Base-by-base conservation (phyloP, 2,888 invertebrate species). In the Parelbella ahira region DNA sequence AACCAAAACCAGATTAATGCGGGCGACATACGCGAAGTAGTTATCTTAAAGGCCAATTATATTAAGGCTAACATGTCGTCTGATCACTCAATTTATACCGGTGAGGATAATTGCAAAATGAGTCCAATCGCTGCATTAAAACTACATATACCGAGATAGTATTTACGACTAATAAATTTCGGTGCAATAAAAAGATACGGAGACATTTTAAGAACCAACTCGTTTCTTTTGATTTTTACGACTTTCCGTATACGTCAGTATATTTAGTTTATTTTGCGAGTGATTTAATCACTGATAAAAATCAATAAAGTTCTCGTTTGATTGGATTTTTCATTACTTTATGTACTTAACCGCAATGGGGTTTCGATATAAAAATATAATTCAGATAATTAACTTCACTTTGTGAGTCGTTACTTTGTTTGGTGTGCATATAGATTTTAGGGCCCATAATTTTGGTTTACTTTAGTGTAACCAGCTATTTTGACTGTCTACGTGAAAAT, bases 141-240 rank as follows among this genome's bases (percentile, higher is more conserved):
- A 68, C 65, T 58, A 64, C 65, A 68, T 70, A 74, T 56, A 65
- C 56, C 60, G 54, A 47, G 60, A 65, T 54, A 53, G 61, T 66
- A 69, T 80, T 80, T 78, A 82, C 59, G 76, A 68, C 60, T 71
- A 72, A 79, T 80, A 80, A 81, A 80, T 71, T 74, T 68, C 60
- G 59, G 54, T 60, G 67, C 70, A 68, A 58, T 63, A 71, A 74
- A 74, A 72, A 68, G 63, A 70, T 71, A 76, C 64, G 61, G 57
- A 58, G 66, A 75, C 71, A 70, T 69, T 71, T 72, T 68, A 62
- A 57, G 63, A 71, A 66, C 60, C 60, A 71, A 66, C 60, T 60
- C 64, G 66, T 71, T 75, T 60, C 53, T 57, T 68, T 61, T 54
- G 54, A 56, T 51, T 75, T 77, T 75, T 70, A 70, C 71, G 64